Evolutionary conservation across 2,888 invertebrate genomes (phyloP).

Genomic region (Gasteruption jaculator): DNA sequence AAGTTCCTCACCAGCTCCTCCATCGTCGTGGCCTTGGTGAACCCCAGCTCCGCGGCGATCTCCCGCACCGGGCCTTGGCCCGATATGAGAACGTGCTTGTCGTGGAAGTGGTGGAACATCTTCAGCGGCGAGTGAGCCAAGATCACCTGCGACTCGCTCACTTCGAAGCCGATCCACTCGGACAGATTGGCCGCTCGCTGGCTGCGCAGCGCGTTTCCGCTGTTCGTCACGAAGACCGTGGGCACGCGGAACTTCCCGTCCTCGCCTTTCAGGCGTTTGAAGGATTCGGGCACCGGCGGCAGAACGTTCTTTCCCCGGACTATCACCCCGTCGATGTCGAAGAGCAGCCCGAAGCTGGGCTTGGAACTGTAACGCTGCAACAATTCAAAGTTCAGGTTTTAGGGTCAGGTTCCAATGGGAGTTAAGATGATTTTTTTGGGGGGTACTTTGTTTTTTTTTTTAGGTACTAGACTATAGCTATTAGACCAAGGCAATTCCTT

Average conservation of each 20-base stretch:
- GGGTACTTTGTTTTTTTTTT: too few species aligned
- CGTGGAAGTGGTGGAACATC: slow-evolving; percentile 59
- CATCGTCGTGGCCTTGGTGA: slow-evolving; percentile 57
- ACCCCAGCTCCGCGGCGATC: slow-evolving; percentile 60
- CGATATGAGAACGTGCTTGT: slow-evolving; percentile 60
- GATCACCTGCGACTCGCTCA: slow-evolving; percentile 59
- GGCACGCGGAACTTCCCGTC: slow-evolving; percentile 59
- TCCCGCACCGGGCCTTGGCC: slow-evolving; percentile 57
- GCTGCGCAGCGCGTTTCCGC: slow-evolving; percentile 58
- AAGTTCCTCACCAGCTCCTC: slow-evolving; percentile 57
- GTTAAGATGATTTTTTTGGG: too few species aligned
- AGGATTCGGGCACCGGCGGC: slow-evolving; percentile 59
- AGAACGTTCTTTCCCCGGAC: slow-evolving; percentile 59
- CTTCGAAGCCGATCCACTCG: slow-evolving; percentile 57
- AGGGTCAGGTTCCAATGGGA: too few species aligned
- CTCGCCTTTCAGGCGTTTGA: slow-evolving; percentile 54
- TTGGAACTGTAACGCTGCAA: slow-evolving; percentile 40
- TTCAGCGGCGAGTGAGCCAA: slow-evolving; percentile 64
- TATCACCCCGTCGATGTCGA: slow-evolving; percentile 67
- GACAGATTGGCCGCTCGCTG: slow-evolving; percentile 60
- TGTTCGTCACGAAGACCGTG: slow-evolving; percentile 64
- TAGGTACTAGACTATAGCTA: too few species aligned
- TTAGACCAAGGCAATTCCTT: too few species aligned
- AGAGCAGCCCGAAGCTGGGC: slow-evolving; percentile 60
- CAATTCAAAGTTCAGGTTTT: neutral